phyloP scores from a whole-genome alignment of 2,888 invertebrate species.

The Antheraea assamensis region DNA sequence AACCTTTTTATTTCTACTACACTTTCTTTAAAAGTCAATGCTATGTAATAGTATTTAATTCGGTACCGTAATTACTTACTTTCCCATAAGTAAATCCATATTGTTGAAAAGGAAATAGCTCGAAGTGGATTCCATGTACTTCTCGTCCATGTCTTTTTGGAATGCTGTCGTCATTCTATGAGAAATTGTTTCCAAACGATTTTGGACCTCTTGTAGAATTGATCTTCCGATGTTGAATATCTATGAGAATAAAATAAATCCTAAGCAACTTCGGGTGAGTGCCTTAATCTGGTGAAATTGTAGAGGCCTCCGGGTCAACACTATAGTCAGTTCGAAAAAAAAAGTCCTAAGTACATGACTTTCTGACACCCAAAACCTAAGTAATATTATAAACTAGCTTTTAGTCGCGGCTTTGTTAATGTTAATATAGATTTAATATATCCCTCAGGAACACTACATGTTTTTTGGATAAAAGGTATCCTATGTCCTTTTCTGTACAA shows the following conservation, averaged over 20 bases:
- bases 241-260: constrained; percentile 37
- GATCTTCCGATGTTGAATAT: constrained; percentile 45
- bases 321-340: too few relatives aligned
- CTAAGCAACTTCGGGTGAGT: not conserved
- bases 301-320: too few relatives aligned
- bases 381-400: too few relatives aligned
- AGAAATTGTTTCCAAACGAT: constrained; percentile 49
- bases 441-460: too few relatives aligned
- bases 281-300: too few relatives aligned
- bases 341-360: not conserved
- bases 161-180: constrained; percentile 60
- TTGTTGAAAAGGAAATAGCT: constrained; percentile 38
- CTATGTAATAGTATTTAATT: not conserved
- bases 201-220: constrained; percentile 43
- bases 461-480: too few relatives aligned
- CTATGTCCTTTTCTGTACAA: too few relatives aligned
- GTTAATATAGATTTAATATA: too few relatives aligned
- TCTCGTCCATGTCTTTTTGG: constrained; percentile 70
- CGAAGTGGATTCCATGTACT: constrained; percentile 59
- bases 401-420: too few relatives aligned
- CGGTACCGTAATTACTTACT: constrained; percentile 39
- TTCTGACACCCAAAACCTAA: too few relatives aligned
- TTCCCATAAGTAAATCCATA: constrained; percentile 54
- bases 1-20: not conserved
- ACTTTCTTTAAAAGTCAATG: not conserved